Evolutionary conservation across 2,888 invertebrate species (phyloP), one percentile per base, ranked within the genome.

Genomic region (Hoplodrina ambigua): DNA sequence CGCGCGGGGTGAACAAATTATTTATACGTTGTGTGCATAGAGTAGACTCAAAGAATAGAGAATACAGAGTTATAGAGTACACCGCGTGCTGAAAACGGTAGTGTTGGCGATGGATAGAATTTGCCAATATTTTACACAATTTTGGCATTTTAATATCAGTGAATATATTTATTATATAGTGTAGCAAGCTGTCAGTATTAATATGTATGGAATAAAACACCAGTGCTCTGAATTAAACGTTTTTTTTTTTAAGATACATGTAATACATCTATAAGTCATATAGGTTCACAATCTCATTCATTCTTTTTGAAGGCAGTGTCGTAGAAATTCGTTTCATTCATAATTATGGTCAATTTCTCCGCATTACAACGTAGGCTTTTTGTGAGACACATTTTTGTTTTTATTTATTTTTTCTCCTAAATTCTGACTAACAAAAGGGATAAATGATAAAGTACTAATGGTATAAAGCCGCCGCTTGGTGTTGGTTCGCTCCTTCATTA

Each of bases 381-480:
- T 80, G 73, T 81, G 81, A 75, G 82, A 86, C 88, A 88, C 88
- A 80, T 79, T 86, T 78, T 86, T 82, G 86, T 83, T 68, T 72
- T 71, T 66, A 64, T 81, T 69, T 76, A 66, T 78, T 81, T 78
- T 72, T 85, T 80, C 80, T 82, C 83, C 82, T 84, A 75, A 84
- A 81, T 82, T 85, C 63, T 81, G 69, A 91, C 92, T 92, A 92
- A 92, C 89, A 85, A 73, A 75, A 87, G 90, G 89, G 84, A 77
- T 80, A 72, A 62, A 78, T 50, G 75, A 77, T 75, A 76, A 83
- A 86, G 77, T 75, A 75, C 73, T 78, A 81, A 78, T 79, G 80
- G 80, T 78, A 64, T 68, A 33, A 62, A 78, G 68, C 77, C 71
- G 72, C 56, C 53, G 60, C 62, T 76, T 72, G 83, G 87, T 87